Base-by-base conservation (phyloP, 2,797 vertebrate species). In the Siniperca undulata region DNA sequence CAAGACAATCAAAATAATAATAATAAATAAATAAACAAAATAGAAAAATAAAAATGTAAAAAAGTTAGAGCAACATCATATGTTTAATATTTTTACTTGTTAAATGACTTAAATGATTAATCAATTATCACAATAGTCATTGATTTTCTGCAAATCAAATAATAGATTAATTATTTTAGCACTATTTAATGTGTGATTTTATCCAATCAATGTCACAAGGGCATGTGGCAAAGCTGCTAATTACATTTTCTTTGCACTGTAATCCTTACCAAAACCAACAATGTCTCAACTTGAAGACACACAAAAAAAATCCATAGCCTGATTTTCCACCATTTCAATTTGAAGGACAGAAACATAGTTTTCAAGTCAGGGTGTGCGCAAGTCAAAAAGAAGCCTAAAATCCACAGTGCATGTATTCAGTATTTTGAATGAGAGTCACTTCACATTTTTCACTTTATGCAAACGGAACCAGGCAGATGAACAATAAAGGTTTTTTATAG, bases 391-490 rank as follows among this genome's bases (percentile, higher is more conserved):
- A 75, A 7, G 7, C 44, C 56, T 50, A 46, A 69, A 72, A 76
- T 50, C 44, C 5, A 52, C 16, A 64, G 27, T 11, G 22, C 34
- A 78, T 48, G 7, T 3, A 66, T 55, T 65, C 3, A 52, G 12
- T 44, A 46, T 42, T 62, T 64, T 42, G 11, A 77, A 59, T 7
- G 53, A 34, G 34, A 61, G 16, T 58, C 24, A 44, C 13, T 55
- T 62, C 67, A 11, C 24, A 60, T 53, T 34, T 53, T 34, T 12
- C 52, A 56, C 17, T 20, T 70, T 19, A n/a, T 30, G 50, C 17
- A 81, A 77, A 46, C 11, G 44, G 66, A 70, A 48, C 62, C 48
- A 44, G 11, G n/a, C 38, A n/a, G 16, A 64, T 64, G 16, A 75
- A 74, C 8, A 61, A 64, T 22, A 58, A 65, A 65, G 16, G 20